Base-by-base conservation (phyloP, 2,113 vertebrate genomes). In the Gavia stellata region DNA sequence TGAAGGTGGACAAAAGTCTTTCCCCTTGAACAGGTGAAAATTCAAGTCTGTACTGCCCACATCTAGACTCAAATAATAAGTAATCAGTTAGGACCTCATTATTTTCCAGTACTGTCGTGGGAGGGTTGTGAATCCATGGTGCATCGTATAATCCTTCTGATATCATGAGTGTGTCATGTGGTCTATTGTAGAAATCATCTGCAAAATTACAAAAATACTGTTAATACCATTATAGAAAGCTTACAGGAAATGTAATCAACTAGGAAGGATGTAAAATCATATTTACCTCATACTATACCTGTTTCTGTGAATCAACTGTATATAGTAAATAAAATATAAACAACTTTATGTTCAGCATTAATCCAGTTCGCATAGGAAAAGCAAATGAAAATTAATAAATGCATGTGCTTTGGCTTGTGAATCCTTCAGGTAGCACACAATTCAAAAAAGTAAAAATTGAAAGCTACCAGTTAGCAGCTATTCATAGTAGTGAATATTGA, bases 121-220 rank as follows among this genome's bases (percentile, higher is more conserved):
- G 97, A 66, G 96, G 88, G 52, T 97, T 97, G 75, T 95, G 96
- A 90, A 96, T 96, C 70, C 55, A 63, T 93, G 98, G 96, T 73
- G 92, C 97, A 68, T 98, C 97, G 62, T 98, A 98, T 66, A 98
- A 97, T 84, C 97, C 98, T 95, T 98, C 97, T 84, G 98, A 98
- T 95, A 98, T 97, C 8, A 97, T 87, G 8, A 98, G 96, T 6
- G 97, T 98, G 92, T 98, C 98, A 34, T 98, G 97, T 98, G 97
- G 94, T 59, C 93, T 74, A 40, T 58, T 71, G 61, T 97, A 98
- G n/a, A 82, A 88, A 93, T 97, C 95, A 96, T 88, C 96, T 97
- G 88, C 85, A 81, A 92, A 83, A 84, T 40, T n/a, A 53, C 58
- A 62, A 33, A 70, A 59, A 45, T 38, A 25, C 18, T 40, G 21